Evolutionary conservation across 2,113 vertebrate species (phyloP).

Genomic region (Brevimyrus niger): DNA sequence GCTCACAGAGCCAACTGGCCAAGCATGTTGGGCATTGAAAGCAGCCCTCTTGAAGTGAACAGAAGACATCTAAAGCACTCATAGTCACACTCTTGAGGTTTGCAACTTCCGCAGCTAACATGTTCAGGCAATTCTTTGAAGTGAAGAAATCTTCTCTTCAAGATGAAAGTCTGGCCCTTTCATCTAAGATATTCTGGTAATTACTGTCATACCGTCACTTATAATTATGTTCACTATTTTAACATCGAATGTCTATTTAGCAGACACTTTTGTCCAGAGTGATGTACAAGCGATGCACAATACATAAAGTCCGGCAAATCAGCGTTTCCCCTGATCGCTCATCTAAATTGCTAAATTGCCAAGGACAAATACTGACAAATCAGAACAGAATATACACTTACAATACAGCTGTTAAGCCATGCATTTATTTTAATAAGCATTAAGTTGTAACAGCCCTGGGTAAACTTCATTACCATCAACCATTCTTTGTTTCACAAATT

Average conservation of each 20-base stretch:
- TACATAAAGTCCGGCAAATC: not conserved
- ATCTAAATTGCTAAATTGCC: not conserved
- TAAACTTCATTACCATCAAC: not conserved
- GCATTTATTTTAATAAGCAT: slow-evolving; percentile 4
- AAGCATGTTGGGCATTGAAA: not conserved
- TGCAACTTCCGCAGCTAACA: not conserved
- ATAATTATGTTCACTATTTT: slow-evolving; percentile 9
- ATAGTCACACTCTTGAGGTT: not conserved
- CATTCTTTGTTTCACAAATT: not conserved
- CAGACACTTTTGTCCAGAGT: not conserved
- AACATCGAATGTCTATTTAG: not conserved
- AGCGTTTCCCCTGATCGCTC: not conserved
- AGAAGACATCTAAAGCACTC: not conserved
- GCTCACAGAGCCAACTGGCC: not conserved
- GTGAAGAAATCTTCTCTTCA: not conserved
- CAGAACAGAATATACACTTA: not conserved
- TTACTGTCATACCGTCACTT: not conserved
- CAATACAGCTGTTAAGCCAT: slow-evolving; percentile 12
- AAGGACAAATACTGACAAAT: not conserved
- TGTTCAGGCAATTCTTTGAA: not conserved
- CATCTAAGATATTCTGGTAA: not conserved
- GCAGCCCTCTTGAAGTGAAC: not conserved
- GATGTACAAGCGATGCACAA: not conserved
- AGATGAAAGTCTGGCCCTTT: slow-evolving; percentile 2
- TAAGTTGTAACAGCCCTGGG: not conserved